These are phyloP conservation scores for Dromococcyx pavoninus DNA, from an alignment of 2,797 vertebrate genomes.

Conservation along the genomic window DNA sequence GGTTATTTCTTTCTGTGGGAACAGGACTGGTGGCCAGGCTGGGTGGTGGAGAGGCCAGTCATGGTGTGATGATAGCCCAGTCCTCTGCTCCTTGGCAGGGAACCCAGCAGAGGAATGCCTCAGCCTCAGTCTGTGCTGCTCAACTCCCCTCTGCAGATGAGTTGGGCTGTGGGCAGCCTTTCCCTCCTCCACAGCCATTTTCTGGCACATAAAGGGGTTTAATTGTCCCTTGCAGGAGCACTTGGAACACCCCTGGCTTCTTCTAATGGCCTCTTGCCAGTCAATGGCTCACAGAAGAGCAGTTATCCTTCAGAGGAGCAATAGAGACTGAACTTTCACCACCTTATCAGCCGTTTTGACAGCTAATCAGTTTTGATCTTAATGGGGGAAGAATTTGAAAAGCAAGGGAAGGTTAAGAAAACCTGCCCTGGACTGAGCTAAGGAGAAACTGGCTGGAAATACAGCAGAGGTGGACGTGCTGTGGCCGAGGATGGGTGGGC, in stretches of 20 bases:
- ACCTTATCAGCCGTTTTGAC: not conserved
- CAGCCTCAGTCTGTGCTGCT: not conserved
- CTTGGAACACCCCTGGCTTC: not conserved
- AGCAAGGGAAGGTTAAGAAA: not conserved
- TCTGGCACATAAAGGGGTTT: not conserved
- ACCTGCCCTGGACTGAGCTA: not conserved
- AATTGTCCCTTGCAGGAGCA: not conserved
- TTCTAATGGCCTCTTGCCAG: not conserved
- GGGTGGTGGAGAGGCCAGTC: not conserved
- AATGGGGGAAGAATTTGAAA: not conserved
- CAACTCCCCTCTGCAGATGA: not conserved
- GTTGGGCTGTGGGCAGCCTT: not conserved
- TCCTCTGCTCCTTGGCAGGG: not conserved
- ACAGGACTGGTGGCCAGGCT: not conserved
- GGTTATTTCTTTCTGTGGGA: not conserved
- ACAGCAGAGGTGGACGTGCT: not conserved
- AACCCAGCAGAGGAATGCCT: not conserved
- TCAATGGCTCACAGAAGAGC: not conserved
- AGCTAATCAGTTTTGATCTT: not conserved
- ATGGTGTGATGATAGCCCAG: not conserved
- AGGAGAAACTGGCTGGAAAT: not conserved
- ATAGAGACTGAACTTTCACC: not conserved
- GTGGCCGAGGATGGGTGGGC: not conserved
- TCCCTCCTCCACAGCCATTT: not conserved
- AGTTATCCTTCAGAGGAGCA: conserved; percentile 33